Evolutionary conservation across 2,888 invertebrate species (phyloP).

Genomic region (Erebia ligea): DNA sequence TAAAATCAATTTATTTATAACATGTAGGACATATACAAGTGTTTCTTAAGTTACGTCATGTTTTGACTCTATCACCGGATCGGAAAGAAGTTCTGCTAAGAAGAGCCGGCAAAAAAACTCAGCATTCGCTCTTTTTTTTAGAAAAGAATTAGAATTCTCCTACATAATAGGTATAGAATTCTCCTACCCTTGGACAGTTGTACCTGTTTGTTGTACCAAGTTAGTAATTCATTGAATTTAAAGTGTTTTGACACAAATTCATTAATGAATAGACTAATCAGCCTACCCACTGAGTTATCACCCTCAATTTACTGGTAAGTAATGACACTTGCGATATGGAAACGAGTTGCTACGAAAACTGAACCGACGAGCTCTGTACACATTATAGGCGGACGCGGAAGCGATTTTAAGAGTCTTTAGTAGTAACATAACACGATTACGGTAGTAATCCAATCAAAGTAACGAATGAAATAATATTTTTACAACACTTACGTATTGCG

Average conservation of each 20-base stretch:
- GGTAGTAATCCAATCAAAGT: neutral
- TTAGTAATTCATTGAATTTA: conserved; percentile 3
- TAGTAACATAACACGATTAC: neutral
- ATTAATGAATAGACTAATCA: conserved; percentile 20
- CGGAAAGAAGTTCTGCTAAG: no score
- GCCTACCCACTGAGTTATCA: conserved; percentile 21
- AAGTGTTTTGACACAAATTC: conserved; percentile 21
- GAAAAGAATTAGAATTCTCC: no score
- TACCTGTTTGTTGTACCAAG: neutral
- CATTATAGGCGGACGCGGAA: neutral
- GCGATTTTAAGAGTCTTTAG: neutral
- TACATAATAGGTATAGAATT: no score
- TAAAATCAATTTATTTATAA: no score
- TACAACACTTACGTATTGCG: no score
- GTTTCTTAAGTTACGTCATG: no score
- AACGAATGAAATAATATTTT: no score
- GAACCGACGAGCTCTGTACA: neutral
- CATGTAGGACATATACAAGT: no score
- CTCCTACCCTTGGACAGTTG: no score
- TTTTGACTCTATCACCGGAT: no score
- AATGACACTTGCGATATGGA: conserved; percentile 24
- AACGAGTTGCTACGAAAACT: conserved; percentile 21
- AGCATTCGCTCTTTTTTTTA: no score
- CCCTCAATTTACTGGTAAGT: conserved; percentile 12
- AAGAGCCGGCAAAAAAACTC: no score